Conservation (phyloP, 2,113 vertebrate species). For the Acrocephalus arundinaceus region DNA sequence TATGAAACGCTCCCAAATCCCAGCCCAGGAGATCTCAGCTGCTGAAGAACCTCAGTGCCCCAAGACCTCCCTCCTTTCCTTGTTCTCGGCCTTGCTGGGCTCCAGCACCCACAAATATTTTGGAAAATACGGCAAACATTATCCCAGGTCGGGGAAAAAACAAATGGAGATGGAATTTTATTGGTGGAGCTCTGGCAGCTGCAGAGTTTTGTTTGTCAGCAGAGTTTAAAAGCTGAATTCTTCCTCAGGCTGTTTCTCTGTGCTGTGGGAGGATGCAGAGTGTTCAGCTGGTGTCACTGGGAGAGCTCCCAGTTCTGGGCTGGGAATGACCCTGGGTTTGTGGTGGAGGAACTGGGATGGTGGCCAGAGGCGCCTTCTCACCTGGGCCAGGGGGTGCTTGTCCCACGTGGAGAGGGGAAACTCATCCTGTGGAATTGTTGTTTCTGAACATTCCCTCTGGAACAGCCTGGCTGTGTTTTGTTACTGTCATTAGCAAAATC, state of each 20-base stretch:
- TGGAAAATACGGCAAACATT: fast-evolving
- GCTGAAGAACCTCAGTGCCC: neutral
- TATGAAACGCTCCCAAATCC: neutral
- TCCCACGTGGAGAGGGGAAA: fast-evolving
- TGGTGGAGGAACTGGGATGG: fast-evolving
- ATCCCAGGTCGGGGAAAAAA: neutral
- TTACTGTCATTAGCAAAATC: too few relatives aligned
- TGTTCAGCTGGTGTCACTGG: neutral
- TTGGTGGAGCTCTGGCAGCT: neutral
- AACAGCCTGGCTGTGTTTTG: too few relatives aligned
- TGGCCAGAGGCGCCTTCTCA: fast-evolving
- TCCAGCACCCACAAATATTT: neutral
- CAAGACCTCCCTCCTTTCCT: neutral
- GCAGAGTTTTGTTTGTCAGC: neutral
- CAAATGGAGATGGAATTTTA: fast-evolving
- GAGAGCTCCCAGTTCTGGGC: neutral
- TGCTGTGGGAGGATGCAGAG: fast-evolving
- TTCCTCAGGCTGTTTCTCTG: neutral
- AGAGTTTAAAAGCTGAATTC: neutral
- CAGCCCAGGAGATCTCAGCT: neutral
- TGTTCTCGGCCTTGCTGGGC: neutral
- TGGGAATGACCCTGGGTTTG: neutral
- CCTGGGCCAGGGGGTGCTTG: neutral
- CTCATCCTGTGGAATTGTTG: neutral
- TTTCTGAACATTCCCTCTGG: too few relatives aligned